Evolutionary conservation across 2,113 vertebrate genomes (phyloP), one percentile per base, ranked within the genome.

Genomic region (Dipodomys stephensi): DNA sequence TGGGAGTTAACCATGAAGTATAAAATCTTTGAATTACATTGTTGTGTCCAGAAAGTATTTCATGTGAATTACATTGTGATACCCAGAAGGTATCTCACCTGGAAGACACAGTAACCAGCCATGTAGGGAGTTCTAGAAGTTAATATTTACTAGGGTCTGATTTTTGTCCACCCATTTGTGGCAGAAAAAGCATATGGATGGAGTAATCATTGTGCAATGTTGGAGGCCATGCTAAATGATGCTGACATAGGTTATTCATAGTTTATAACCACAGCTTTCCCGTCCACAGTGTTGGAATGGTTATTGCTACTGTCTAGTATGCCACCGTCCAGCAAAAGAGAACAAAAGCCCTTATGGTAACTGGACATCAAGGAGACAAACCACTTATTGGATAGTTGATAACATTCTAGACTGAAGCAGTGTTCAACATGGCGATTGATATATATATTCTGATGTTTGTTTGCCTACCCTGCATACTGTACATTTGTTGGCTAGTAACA

Each of bases 1-100:
- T 65, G 60, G 25, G 67, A 87, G 5, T 87, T 18, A 39, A 53
- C 30, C 30, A 62, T 2, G 0, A 89, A 80, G 5, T 49, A 1
- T 78, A 28, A 62, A 67, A n/a, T 83, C 73, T 88, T 82, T 95
- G 85, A 87, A 69, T 90, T 8, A 10, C 49, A 39, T 35, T 49
- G 25, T 57, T 11, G 76, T 67, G 39, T 10, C 18, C 20, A 20
- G 53, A 57, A 57, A 57, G 15, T 57, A 57, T 16, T 13, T 57
- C 53, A 57, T 57, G 53, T 95, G 81, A 87, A 69, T 90, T 10
- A 10, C 32, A 39, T 35, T 49, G 62, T 64, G 62, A 64, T 64
- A 22, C 20, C 83, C n/a, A 76, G 77, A 86, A 32, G 85, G 32
- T 20, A 35, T 88, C 35, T 27, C 28, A 68, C 23, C 18, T n/a